Evolutionary conservation across 2,797 vertebrate genomes (phyloP), one percentile per base, ranked within the genome.

Genomic region (Odontamblyopus rebecca): DNA sequence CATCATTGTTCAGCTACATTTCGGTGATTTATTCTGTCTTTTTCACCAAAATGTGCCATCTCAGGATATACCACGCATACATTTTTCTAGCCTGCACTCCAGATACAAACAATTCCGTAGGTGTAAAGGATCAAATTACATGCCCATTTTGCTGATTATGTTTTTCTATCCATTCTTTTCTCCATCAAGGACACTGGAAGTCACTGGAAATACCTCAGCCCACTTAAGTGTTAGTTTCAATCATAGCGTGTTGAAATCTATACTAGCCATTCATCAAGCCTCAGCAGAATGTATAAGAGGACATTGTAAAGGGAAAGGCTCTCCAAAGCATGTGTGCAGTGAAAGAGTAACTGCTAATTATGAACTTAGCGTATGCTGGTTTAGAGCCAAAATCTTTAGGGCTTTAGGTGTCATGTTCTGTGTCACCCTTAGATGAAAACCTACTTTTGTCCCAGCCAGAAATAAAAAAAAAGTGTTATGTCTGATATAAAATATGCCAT

Each of bases 21-120:
- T 77, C 57, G 59, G n/a, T 69, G 78, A 81, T 85, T 86, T 76
- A 72, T 67, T 73, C 67, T 48, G 83, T 77, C 76, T 73, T 73
- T 35, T 64, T 35, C 53, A 12, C 66, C 81, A 70, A 81, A 88
- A 88, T 86, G 85, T 90, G 88, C 85, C 85, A 86, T 84, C 88
- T 92, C 87, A 89, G 89, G 84, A 90, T 85, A 86, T 61, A 81
- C 73, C 69, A 73, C 74, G 77, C 82, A 86, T 90, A 81, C 83
- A 83, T 88, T 92, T 84, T 87, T 88, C 83, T 81, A 69, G 87
- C 71, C n/a, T 41, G 68, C 82, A 73, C 76, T 80, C 61, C 44
- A 65, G 82, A 80, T 67, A 73, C 78, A 81, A 77, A 86, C 12
- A 73, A 83, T 75, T 77, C 76, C 77, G 75, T 83, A 83, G 82